Conservation (phyloP, 2,888 invertebrate genomes). For the Villa cingulata region DNA sequence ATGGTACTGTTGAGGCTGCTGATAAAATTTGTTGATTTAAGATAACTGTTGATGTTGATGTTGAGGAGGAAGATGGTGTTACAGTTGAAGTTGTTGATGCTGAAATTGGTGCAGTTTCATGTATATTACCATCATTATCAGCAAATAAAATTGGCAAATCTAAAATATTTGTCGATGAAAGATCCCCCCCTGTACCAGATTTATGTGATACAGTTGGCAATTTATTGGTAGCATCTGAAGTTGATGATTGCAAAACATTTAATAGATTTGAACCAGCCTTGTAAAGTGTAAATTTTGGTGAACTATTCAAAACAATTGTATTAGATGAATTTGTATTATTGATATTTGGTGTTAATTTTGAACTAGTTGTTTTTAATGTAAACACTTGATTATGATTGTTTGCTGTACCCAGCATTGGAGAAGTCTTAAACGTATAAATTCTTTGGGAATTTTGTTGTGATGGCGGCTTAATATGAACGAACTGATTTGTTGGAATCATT, state of each 20-base stretch:
- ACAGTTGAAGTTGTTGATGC: conserved; percentile 2
- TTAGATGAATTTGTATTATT: conserved; percentile 10
- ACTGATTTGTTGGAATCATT: conserved; percentile 33
- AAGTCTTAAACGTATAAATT: conserved; percentile 30
- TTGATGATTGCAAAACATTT: not conserved
- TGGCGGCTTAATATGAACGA: conserved; percentile 31
- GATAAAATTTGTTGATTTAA: not conserved
- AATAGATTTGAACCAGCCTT: conserved; percentile 22
- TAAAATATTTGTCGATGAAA: conserved; percentile 43
- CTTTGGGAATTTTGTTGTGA: conserved; percentile 24
- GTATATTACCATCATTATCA: conserved; percentile 39
- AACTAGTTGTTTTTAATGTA: conserved; percentile 17
- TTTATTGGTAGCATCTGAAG: conserved; percentile 4
- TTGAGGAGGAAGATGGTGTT: conserved; percentile 5
- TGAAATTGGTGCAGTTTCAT: conserved; percentile 18
- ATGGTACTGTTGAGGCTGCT: conserved; percentile 3
- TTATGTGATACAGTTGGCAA: conserved; percentile 15
- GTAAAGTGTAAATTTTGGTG: conserved; percentile 30
- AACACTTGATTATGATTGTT: conserved; percentile 10
- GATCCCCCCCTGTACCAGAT: conserved; percentile 27
- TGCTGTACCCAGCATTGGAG: conserved; percentile 12
- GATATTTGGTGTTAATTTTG: conserved; percentile 26
- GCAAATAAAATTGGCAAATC: conserved; percentile 54
- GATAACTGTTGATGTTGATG: not conserved
- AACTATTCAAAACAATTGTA: conserved; percentile 15